Conservation (phyloP, 2,888 invertebrate species). For the Theretra japonica region DNA sequence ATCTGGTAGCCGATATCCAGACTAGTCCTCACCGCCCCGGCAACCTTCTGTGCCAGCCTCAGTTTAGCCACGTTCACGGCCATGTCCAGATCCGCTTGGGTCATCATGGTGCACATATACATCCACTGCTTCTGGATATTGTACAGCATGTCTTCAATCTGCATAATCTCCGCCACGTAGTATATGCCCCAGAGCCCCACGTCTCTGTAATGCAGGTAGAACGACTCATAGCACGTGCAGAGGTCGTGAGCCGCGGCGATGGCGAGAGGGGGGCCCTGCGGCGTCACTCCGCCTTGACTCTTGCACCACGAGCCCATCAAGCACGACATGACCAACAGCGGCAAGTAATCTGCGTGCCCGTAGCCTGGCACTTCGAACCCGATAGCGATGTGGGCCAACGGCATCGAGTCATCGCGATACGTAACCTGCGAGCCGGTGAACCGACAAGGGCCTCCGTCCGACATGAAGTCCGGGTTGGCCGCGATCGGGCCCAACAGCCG, state of each 20-base stretch:
- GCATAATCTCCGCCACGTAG: conserved; percentile 59
- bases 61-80: conserved; percentile 62
- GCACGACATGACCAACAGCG: conserved; percentile 62
- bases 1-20: conserved; percentile 67
- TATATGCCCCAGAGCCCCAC: conserved; percentile 80
- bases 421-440: conserved; percentile 53
- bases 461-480: conserved; percentile 35
- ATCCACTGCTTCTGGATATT: conserved; percentile 71
- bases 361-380: conserved; percentile 77
- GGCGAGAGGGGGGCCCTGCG: conserved; percentile 59
- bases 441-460: conserved; percentile 49
- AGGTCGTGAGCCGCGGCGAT: conserved; percentile 56
- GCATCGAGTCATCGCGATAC: conserved; percentile 70
- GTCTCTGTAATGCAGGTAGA: conserved; percentile 71
- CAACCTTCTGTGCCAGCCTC: conserved; percentile 53
- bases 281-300: conserved; percentile 56
- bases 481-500: conserved; percentile 77
- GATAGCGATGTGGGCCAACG: conserved; percentile 70
- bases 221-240: conserved; percentile 72
- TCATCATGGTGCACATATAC: conserved; percentile 61
- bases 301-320: conserved; percentile 73
- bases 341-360: conserved; percentile 58
- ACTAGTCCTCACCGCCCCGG: conserved; percentile 59
- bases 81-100: conserved; percentile 56
- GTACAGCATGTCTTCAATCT: conserved; percentile 65